Base-by-base conservation (phyloP, 2,888 invertebrate species). In the Atrina japonica region DNA sequence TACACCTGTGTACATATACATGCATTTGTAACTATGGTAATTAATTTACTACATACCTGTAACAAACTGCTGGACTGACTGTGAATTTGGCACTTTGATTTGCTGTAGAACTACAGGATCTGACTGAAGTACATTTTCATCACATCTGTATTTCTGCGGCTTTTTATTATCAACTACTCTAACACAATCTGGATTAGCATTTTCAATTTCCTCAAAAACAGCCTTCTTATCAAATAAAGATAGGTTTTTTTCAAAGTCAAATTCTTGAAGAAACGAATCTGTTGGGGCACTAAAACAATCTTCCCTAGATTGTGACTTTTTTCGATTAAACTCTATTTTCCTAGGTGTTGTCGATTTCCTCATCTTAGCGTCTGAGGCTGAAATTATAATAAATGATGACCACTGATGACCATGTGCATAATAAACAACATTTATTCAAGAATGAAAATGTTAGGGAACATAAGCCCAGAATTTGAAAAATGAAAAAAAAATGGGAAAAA, bases 171-270 rank as follows among this genome's bases (percentile, higher is more conserved):
- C 84, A 41, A 50, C 45, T 3, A 72, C 70, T 41, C 77, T 77
- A 18, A 78, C 61, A 3, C 80, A 66, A 25, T 81, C 83, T 2
- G 84, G 83, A 18, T 81, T 76, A n/a, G 72, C 77, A 72, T 78
- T 85, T 87, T 94, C 94, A 56, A 95, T 93, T 90, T 95, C 93
- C 84, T 95, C 93, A 93, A 94, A 95, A 58, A 95, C 92, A 27
- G 95, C 95, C 88, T 93, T 91, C 91, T 97, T 97, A 91, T 97
- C 95, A 91, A 97, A 97, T 56, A 97, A 92, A 25, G 96, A 96
- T 66, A 97, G 92, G 92, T 97, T 97, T 77, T 96, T 96, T 89
- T 97, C 97, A 92, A 97, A 97, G 92, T 97, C 97, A 92, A 97
- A 97, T 85, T 97, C 97, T 88, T 91, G 92, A 61, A 94, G 90